These are phyloP conservation scores for Echinops telfairi DNA, from an alignment of 2,113 vertebrate genomes.

Conservation along the genomic window DNA sequence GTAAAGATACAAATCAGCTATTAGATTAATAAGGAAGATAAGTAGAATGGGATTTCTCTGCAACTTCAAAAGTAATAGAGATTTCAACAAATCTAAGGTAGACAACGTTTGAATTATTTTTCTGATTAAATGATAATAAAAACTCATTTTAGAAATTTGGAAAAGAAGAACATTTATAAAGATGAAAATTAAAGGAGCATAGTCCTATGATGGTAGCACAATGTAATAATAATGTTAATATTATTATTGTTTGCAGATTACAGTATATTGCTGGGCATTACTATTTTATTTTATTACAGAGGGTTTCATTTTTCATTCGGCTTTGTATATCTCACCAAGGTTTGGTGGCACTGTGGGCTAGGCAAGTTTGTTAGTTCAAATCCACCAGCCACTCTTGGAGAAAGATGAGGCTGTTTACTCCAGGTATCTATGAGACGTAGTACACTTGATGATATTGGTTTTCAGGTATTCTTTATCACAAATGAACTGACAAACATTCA, in stretches of 20 bases:
- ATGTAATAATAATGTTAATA: not conserved
- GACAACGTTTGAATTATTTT: not conserved
- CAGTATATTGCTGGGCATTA: not conserved
- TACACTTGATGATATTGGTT: too few species aligned
- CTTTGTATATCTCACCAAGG: not conserved
- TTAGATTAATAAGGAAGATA: constrained; percentile 36
- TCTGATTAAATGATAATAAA: constrained; percentile 20
- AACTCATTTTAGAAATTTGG: not conserved
- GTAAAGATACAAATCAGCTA: constrained; percentile 29
- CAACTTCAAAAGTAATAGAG: constrained; percentile 31
- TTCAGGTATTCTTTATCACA: not conserved
- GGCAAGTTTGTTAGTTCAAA: too few species aligned
- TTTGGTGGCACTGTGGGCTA: too few species aligned
- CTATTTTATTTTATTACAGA: not conserved
- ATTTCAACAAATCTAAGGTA: constrained; percentile 16
- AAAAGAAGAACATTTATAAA: constrained; percentile 29
- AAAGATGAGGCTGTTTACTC: too few species aligned
- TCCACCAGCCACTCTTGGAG: too few species aligned
- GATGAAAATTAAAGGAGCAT: not conserved
- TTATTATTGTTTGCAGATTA: constrained; percentile 1
- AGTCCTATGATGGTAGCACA: not conserved
- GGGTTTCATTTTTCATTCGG: not conserved
- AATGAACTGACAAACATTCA: not conserved
- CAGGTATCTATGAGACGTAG: too few species aligned
- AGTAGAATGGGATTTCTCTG: not conserved